phyloP scores from a whole-genome alignment of 2,888 invertebrate genomes.

The Synergus laeviventris region DNA sequence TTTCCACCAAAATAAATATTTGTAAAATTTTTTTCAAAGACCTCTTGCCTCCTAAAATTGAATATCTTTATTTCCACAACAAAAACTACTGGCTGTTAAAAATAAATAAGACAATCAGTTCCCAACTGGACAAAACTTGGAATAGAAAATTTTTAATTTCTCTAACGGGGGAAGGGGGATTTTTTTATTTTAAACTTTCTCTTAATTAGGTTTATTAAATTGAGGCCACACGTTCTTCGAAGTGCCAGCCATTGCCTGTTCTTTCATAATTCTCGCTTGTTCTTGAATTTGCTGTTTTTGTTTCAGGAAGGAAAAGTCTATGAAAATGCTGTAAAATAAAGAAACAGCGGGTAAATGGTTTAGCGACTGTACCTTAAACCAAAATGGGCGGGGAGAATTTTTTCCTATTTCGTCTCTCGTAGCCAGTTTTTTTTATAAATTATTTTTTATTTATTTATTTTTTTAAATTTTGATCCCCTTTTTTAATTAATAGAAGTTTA shows the following conservation, averaged over 20 bases:
- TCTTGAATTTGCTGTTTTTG: conserved; percentile 82
- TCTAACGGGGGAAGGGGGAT: conserved; percentile 42
- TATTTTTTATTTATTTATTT: background rate
- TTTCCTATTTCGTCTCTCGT: background rate
- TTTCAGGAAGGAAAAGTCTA: conserved; percentile 90
- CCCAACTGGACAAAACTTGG: conserved; percentile 42
- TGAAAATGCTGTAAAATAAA: conserved; percentile 84
- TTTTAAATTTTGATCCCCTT: background rate
- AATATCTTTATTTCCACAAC: background rate
- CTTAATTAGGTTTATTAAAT: conserved; percentile 73
- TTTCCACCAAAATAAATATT: background rate
- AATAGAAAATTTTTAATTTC: conserved; percentile 23
- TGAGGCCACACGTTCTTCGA: conserved; percentile 75
- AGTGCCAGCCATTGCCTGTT: conserved; percentile 71
- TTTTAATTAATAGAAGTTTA: background rate
- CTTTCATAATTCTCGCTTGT: conserved; percentile 78
- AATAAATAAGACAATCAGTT: background rate
- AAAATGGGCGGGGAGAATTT: background rate
- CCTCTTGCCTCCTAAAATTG: background rate
- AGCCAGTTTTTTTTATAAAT: background rate
- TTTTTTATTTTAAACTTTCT: conserved; percentile 27
- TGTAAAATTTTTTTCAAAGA: background rate
- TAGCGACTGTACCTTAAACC: conserved; percentile 28
- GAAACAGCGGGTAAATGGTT: conserved; percentile 58
- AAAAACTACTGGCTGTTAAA: background rate